Conservation (phyloP, 1,140 invertebrate species). For the Drosophila kepulauana region DNA sequence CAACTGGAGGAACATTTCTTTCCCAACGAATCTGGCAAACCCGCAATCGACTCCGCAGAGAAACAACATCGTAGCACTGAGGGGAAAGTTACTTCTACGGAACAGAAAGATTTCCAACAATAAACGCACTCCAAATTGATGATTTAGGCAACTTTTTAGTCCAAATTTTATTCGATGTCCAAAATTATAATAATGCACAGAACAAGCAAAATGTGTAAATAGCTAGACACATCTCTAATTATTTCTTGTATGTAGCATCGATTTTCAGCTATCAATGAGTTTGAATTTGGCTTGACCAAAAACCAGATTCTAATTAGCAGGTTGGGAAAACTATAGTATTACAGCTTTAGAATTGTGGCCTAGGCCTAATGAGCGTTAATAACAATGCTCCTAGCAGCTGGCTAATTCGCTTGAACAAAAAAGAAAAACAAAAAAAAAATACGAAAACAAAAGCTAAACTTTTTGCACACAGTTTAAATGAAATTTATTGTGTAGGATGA, state of each 20-base stretch:
- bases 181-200: constrained; percentile 29
- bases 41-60: not conserved
- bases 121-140: not conserved
- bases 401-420: constrained; percentile 8
- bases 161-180: constrained; percentile 14
- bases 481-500: constrained; percentile 68
- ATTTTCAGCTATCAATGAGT: not conserved
- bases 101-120: not conserved
- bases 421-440: not conserved
- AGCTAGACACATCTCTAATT: not conserved
- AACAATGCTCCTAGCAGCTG: constrained; percentile 29
- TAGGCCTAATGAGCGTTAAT: constrained; percentile 63
- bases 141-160: constrained; percentile 5
- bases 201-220: not conserved
- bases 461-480: constrained; percentile 63
- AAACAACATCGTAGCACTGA: not conserved
- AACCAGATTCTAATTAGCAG: constrained; percentile 25
- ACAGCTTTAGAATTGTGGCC: constrained; percentile 6
- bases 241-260: not conserved
- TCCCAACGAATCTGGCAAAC: constrained; percentile 21
- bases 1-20: constrained; percentile 69
- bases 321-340: not conserved
- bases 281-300: not conserved
- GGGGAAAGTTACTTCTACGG: not conserved
- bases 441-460: constrained; percentile 45